Conservation (phyloP, 2,113 vertebrate genomes). For the Eudyptes chrysolophus region DNA sequence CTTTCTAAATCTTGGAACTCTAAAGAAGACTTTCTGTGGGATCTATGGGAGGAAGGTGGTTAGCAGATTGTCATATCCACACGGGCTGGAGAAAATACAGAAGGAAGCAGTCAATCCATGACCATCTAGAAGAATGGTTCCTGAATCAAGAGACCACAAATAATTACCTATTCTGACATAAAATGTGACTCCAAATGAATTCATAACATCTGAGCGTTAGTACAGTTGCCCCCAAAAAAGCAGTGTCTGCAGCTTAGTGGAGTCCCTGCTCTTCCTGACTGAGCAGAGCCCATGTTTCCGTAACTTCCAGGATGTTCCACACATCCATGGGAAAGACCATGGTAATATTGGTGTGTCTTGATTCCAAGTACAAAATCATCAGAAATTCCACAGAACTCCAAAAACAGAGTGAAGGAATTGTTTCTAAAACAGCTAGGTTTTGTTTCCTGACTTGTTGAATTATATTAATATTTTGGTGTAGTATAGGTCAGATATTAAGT, state of each 20-base stretch:
- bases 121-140: not conserved
- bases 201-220: not conserved
- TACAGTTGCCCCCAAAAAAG: rapidly evolving
- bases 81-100: not conserved
- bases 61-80: not conserved
- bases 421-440: not conserved
- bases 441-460: not conserved
- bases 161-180: not conserved
- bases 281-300: not conserved
- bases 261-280: not conserved
- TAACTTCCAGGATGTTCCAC: not conserved
- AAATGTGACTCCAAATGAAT: not conserved
- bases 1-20: not conserved
- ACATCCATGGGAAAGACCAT: not conserved
- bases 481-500: not conserved
- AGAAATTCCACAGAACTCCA: not conserved
- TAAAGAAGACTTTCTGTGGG: not conserved
- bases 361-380: not conserved
- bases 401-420: not conserved
- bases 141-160: not conserved
- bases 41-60: not conserved
- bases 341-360: not conserved
- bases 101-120: not conserved
- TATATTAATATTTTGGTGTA: not conserved
- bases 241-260: not conserved